Conservation (phyloP, 1,140 invertebrate species). For the Pectinophora gossypiella region DNA sequence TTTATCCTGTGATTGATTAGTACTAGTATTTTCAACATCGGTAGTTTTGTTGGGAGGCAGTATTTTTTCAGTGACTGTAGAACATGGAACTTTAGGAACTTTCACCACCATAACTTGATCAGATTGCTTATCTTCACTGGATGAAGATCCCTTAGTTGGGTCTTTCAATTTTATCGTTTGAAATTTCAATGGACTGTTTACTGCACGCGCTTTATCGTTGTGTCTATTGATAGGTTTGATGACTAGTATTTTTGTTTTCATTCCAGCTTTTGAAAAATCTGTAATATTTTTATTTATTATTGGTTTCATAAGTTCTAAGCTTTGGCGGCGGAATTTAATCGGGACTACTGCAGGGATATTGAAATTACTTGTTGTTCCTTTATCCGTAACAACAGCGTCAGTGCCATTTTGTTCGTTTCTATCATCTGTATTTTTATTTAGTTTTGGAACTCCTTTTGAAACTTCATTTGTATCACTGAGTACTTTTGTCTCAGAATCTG, state of each 20-base stretch:
- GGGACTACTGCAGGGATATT: conserved; percentile 45
- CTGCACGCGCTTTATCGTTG: conserved; percentile 36
- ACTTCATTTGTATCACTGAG: too few species aligned
- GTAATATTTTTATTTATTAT: conserved; percentile 60
- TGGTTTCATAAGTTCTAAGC: conserved; percentile 61
- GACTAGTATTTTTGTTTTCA: conserved; percentile 67
- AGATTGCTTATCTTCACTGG: conserved; percentile 40
- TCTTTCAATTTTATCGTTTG: conserved; percentile 67
- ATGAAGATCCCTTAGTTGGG: conserved; percentile 31
- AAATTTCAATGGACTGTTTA: conserved; percentile 51
- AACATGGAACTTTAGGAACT: conserved; percentile 53
- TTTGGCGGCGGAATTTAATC: conserved; percentile 54
- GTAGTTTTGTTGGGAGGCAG: too few species aligned
- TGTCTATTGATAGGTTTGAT: conserved; percentile 62
- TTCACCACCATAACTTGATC: conserved; percentile 58
- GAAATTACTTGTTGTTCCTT: conserved; percentile 21
- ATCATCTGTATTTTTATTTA: too few species aligned
- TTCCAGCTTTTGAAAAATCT: conserved; percentile 58
- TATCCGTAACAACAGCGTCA: conserved; percentile 8
- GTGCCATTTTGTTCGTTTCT: background rate
- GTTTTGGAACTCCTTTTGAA: too few species aligned
- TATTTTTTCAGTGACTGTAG: conserved; percentile 13
- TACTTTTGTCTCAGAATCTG: too few species aligned
- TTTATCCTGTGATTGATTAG: conserved; percentile 5
- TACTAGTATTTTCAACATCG: conserved; percentile 8